Base-by-base conservation (phyloP, 2,113 vertebrate genomes). In the Ictalurus furcatus region DNA sequence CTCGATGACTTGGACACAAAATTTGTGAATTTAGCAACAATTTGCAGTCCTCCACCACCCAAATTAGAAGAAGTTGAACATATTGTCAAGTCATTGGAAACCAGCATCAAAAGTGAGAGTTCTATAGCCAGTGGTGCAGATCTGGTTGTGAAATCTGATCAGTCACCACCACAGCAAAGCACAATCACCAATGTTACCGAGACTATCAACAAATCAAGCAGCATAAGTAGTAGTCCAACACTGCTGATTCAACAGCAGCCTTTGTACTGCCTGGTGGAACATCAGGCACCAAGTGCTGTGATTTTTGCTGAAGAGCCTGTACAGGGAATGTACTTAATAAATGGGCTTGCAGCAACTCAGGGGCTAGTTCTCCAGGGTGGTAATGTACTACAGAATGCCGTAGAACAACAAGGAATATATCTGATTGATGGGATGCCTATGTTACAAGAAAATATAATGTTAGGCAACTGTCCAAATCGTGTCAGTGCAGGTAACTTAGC, bases 1-100 rank as follows among this genome's bases (percentile, higher is more conserved):
- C 96, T 98, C 84, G 95, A 96, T 90, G 96, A 97, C n/a, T 86
- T 99, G 86, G 96, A 95, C 52, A 94, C 94, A 40, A 98, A 98
- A 92, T 99, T 99, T 92, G 96, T 94, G 92, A 97, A 95, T 54
- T 93, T 99, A 30, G 97, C 98, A 71, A 96, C 97, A 87, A 96
- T 98, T 91, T 99, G 97, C 92, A 92, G 93, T 85, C 21, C 76
- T 48, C 85, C 56, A 89, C 25, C 87, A 69, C 63, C 91, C n/a
- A 92, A 85, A 88, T 16, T 83, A 44, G 89, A 92, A 44, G 63
- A 48, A 30, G 7, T 82, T 58, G 88, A 92, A 44, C 80, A 48
- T n/a, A 83, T 37, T 44, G 67, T 92, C 86, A 81, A 91, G 85
- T 92, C 90, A 34, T 88, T 90, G 52, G 86, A 89, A 16, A 79